Base-by-base conservation (phyloP, 2,888 invertebrate genomes). In the Rhimphoctona megacephalus region DNA sequence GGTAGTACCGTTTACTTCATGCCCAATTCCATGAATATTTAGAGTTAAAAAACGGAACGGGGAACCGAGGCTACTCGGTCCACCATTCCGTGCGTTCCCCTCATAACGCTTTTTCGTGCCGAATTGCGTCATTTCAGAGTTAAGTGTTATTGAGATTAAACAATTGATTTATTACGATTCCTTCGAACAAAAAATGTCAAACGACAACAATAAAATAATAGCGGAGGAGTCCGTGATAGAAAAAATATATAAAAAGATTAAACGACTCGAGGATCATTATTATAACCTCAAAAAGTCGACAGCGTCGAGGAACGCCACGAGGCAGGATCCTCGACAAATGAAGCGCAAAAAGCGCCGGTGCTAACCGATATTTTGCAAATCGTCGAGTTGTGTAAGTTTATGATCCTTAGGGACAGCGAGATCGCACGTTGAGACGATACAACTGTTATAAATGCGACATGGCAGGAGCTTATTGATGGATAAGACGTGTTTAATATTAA, bases 401-500 rank as follows among this genome's bases (percentile, higher is more conserved):
- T 46, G 22, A 14, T 25, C 30, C 22, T 36, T 73, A n/a, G 8
- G 39, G 54, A 54, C 52, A 43, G 9, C 52, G 74, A 81, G 74
- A 74, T 74, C 74, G 57, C 67, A 54, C 74, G 6, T 49, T 67
- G 81, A 81, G 67, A 43, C 81, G 81, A 67, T 81, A 43, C 54
- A 19, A 46, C 33, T 33, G 33, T 5, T 33, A 33, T 33, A 33
- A 33, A 22, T 43, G 52, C 33, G n/a, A 77, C 36, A 77, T 36
- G 22, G 67, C 69, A 22, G 5, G 69, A 79, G 54, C 81, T 69
- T 81, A 81, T 74, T 81, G 8, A 9, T n/a, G n/a, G 57, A 81
- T 81, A 74, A 46, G 80, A 66, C 64, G 49, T n/a, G n/a, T 84
- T 86, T 46, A 80, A 54, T 6, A 73, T 88, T 1, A 76, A 85